Percentiles rank a stretch among this genome's conserved stretches.
These are phyloP conservation scores for Coranthus polyacanthus DNA, from an alignment of 2,797 vertebrate species.

Conservation along the genomic window DNA sequence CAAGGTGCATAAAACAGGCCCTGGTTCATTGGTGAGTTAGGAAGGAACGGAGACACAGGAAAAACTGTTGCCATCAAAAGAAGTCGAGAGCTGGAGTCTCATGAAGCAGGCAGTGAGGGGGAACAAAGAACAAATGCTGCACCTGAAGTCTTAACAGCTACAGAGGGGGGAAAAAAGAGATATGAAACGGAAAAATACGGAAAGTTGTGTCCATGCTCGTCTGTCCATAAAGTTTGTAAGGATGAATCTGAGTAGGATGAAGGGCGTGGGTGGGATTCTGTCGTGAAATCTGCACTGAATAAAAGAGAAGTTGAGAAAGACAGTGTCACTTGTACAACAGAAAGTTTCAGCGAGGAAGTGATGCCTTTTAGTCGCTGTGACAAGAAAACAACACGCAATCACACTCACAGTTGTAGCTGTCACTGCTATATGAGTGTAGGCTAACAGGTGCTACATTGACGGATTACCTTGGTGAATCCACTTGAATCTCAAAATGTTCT, in stretches of 20 bases:
- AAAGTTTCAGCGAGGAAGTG: neutral
- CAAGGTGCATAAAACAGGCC: neutral
- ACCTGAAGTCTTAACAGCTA: conserved; percentile 1
- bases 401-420: neutral
- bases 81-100: neutral
- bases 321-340: neutral
- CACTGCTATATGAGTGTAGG: neutral
- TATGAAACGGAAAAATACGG: neutral
- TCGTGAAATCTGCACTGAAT: neutral
- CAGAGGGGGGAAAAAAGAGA: neutral
- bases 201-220: conserved; percentile 14
- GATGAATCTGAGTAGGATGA: conserved; percentile 22
- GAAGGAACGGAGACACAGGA: conserved; percentile 1
- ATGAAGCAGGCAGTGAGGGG: conserved; percentile 2
- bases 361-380: neutral
- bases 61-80: conserved; percentile 18
- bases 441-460: neutral
- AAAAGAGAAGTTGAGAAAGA: neutral
- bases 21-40: conserved; percentile 10
- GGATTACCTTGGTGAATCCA: neutral
- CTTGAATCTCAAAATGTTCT: conserved; percentile 2
- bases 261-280: conserved; percentile 8
- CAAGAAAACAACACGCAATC: neutral
- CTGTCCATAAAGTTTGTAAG: conserved; percentile 2
- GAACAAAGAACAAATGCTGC: conserved; percentile 23